Evolutionary conservation across 2,888 invertebrate species (phyloP).

Genomic region (Ceriagrion tenellum): DNA sequence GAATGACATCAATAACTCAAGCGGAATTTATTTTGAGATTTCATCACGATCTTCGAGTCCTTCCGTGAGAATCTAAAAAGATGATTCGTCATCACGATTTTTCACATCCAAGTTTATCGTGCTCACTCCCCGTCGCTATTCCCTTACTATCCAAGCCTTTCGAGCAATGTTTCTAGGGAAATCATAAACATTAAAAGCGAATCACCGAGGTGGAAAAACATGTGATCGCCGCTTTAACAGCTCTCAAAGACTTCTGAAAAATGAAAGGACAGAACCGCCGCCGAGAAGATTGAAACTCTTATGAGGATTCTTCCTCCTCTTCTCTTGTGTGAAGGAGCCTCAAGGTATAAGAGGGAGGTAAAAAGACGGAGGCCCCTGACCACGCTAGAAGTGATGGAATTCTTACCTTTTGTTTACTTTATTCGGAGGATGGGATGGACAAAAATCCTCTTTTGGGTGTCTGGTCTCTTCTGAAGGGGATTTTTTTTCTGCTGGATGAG

Average conservation of each 20-base stretch:
- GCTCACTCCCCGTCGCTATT: background rate
- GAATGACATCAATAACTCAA: too few species aligned
- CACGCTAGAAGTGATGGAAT: background rate
- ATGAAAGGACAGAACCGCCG: background rate
- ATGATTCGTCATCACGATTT: background rate
- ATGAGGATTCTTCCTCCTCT: background rate
- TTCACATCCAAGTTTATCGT: background rate
- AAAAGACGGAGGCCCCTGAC: background rate
- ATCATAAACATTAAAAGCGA: background rate
- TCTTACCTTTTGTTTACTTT: background rate
- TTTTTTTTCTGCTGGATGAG: background rate
- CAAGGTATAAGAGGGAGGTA: background rate
- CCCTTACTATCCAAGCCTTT: background rate
- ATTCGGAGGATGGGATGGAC: background rate
- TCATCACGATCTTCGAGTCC: too few species aligned
- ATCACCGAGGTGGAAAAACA: background rate
- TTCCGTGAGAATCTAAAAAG: too few species aligned
- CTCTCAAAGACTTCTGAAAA: background rate
- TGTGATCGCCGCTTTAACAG: background rate
- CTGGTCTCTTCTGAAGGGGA: slow-evolving; percentile 13
- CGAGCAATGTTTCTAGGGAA: background rate
- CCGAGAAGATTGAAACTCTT: background rate
- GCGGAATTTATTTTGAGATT: too few species aligned
- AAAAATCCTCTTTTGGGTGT: background rate
- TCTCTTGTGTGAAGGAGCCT: background rate